Percentiles rank a stretch among this genome's conserved stretches.
phyloP scores from a whole-genome alignment of 2,113 vertebrate genomes.

The Macrotis lagotis region DNA sequence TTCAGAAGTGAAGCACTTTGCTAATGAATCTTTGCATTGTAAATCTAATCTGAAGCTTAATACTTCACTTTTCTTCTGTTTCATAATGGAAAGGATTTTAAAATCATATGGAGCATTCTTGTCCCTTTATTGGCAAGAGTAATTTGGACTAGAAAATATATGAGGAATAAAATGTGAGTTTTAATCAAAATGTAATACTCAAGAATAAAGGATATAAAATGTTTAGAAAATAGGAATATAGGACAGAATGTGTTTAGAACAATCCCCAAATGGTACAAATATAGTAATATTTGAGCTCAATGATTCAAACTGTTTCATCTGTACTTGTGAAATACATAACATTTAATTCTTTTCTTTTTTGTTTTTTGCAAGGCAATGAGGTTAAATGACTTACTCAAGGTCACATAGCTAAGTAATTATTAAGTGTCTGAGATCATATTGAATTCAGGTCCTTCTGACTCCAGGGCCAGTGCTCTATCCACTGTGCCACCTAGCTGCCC shows the following conservation, averaged over 20 bases:
- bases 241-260: neutral
- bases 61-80: constrained; percentile 28
- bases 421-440: too few relatives aligned
- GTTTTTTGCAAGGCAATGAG: too few relatives aligned
- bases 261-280: neutral
- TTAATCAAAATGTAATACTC: neutral
- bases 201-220: neutral
- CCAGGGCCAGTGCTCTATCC: too few relatives aligned
- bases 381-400: too few relatives aligned
- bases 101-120: constrained; percentile 50
- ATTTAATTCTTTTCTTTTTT: neutral
- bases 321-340: neutral
- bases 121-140: constrained; percentile 3
- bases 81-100: constrained; percentile 37
- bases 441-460: too few relatives aligned
- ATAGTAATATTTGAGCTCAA: neutral
- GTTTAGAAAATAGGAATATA: too few relatives aligned
- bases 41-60: constrained; percentile 45
- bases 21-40: constrained; percentile 40
- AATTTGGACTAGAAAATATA: neutral
- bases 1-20: constrained; percentile 27
- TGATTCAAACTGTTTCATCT: neutral
- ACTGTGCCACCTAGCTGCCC: too few relatives aligned
- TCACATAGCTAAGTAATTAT: too few relatives aligned
- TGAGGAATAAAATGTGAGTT: neutral